Evolutionary conservation across 2,888 invertebrate species (phyloP).

Genomic region (Dioctria rufipes): DNA sequence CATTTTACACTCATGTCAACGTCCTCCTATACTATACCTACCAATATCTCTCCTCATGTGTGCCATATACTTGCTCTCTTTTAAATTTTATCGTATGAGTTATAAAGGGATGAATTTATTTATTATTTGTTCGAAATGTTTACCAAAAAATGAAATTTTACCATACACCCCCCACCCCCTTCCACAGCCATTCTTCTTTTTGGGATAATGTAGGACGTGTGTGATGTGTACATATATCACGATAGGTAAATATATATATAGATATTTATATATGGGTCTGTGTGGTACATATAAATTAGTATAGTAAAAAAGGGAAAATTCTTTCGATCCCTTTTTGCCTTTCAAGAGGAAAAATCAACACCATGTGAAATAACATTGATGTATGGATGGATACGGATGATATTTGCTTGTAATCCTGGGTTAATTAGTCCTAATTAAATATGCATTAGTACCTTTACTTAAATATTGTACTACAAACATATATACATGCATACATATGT

Average conservation of each 20-base stretch:
- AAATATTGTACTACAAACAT: neutral
- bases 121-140: slow-evolving; percentile 52
- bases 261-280: too few species aligned
- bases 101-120: slow-evolving; percentile 47
- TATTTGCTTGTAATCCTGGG: slow-evolving; percentile 55
- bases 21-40: too few species aligned
- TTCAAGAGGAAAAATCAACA: slow-evolving; percentile 51
- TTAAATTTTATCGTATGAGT: slow-evolving; percentile 10
- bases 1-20: too few species aligned
- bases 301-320: slow-evolving; percentile 34
- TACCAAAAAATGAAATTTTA: slow-evolving; percentile 45
- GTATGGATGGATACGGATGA: slow-evolving; percentile 35
- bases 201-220: too few species aligned
- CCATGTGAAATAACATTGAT: slow-evolving; percentile 45
- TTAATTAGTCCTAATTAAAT: slow-evolving; percentile 66
- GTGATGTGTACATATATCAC: too few species aligned
- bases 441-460: slow-evolving; percentile 62
- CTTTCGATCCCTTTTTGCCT: slow-evolving; percentile 49
- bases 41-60: too few species aligned
- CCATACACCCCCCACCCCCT: neutral
- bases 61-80: neutral
- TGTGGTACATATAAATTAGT: neutral
- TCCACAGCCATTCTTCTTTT: too few species aligned
- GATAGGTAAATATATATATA: too few species aligned
- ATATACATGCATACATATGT: too few species aligned